These are phyloP conservation scores for Varroa destructor DNA, from an alignment of 1,140 invertebrate species.

Conservation along the genomic window DNA sequence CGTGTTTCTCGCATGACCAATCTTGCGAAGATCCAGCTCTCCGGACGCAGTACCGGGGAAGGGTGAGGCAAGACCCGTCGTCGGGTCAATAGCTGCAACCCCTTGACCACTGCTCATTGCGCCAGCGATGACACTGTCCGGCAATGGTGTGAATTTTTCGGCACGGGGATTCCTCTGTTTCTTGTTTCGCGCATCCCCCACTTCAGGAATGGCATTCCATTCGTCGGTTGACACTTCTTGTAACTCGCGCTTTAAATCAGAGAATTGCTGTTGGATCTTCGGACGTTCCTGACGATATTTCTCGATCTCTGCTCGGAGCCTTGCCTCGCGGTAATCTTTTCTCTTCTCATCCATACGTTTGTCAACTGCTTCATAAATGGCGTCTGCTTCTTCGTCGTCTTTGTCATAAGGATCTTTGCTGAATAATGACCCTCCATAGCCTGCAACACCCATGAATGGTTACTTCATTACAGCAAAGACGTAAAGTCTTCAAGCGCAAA, in stretches of 20 bases:
- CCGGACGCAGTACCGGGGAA: constrained; percentile 54
- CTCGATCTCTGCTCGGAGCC: constrained; percentile 63
- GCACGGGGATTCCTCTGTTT: constrained; percentile 85
- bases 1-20: constrained; percentile 97
- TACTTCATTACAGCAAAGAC: too few species aligned
- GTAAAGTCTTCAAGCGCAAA: constrained; percentile 35
- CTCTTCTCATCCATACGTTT: constrained; percentile 98
- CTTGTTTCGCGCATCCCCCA: constrained; percentile 94
- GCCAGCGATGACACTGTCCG: constrained; percentile 88
- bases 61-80: constrained; percentile 37
- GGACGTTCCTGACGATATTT: constrained; percentile 93
- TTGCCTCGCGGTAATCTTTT: constrained; percentile 66
- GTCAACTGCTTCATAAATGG: constrained; percentile 95
- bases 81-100: constrained; percentile 64
- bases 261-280: constrained; percentile 99
- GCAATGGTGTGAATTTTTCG: constrained; percentile 92
- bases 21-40: constrained; percentile 93
- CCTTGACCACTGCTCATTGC: constrained; percentile 62
- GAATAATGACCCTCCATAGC: constrained; percentile 94
- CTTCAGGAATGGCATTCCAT: constrained; percentile 93
- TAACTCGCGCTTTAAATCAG: constrained; percentile 79
- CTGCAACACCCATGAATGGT: constrained; percentile 55
- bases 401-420: constrained; percentile 99
- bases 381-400: constrained; percentile 98
- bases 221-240: constrained; percentile 68